These are phyloP conservation scores for Corythornis madagascariensis DNA, from an alignment of 2,113 vertebrate genomes.

Conservation along the genomic window DNA sequence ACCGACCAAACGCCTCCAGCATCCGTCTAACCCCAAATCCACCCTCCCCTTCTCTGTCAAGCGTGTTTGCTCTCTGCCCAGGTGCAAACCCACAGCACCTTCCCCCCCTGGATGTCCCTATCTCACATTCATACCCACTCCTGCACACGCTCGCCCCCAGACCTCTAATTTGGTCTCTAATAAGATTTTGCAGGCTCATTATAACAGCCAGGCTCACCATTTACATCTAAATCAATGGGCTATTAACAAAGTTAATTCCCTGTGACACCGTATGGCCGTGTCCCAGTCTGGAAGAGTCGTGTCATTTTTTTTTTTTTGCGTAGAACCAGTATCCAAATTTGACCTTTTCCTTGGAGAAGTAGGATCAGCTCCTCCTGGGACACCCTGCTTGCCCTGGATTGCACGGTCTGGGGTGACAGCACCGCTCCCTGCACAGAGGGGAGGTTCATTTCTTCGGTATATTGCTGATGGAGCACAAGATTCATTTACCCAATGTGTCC, in stretches of 20 bases:
- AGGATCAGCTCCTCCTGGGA: neutral
- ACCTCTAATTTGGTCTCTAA: neutral
- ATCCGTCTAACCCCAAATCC: neutral
- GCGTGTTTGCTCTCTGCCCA: accelerated
- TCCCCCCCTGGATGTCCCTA: too few species aligned
- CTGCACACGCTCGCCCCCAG: accelerated
- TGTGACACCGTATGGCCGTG: accelerated
- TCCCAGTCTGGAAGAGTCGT: neutral
- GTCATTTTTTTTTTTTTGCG: neutral
- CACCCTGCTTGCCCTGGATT: neutral
- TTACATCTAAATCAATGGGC: neutral
- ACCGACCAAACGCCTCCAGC: neutral
- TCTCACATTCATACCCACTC: neutral
- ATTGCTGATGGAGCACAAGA: accelerated
- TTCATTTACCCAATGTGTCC: accelerated
- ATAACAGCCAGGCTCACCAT: neutral
- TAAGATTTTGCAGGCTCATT: neutral
- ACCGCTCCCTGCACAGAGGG: accelerated
- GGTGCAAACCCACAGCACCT: accelerated
- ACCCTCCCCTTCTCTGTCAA: too few species aligned
- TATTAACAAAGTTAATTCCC: neutral
- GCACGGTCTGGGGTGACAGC: accelerated
- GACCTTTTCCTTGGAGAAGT: neutral
- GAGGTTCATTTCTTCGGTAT: accelerated
- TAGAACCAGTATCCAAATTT: neutral